Base-by-base conservation (phyloP, 2,888 invertebrate genomes). In the Rhagonycha fulva region DNA sequence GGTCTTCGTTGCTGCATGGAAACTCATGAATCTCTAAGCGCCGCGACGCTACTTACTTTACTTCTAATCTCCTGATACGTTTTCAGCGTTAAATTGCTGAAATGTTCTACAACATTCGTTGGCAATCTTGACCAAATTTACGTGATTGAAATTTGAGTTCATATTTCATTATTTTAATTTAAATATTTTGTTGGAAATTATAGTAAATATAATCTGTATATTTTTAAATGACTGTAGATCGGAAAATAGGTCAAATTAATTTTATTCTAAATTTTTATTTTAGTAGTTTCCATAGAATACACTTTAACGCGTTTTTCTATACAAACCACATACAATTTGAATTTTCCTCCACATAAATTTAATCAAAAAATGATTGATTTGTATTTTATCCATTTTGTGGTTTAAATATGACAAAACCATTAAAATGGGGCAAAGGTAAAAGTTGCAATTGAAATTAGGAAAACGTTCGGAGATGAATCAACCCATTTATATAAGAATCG, bases 21-120 rank as follows among this genome's bases (percentile, higher is more conserved):
- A 80, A 82, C 81, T 78, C 78, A 75, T 78, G 79, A 80, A 78
- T 79, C 81, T 79, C 75, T 68, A 72, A 76, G 75, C 80, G 79
- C 79, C 71, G 60, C 78, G 76, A 72, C 77, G 75, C 78, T 32
- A 70, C 75, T 72, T 70, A 60, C 72, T 24, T 28, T 61, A 62
- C 23, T 30, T 62, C 76, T 80, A 75, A 69, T 79, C 81, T 77
- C 81, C 80, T 79, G 80, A 77, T 81, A 81, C 78, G 26, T 28
- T 71, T 79, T 80, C 80, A 79, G 78, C 72, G 70, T 62, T 68
- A 79, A 80, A 79, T 79, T 78, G 79, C 80, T 73, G 79, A 81
- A 80, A 80, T 75, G 71, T 72, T 68, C 75, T 74, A 28, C 68
- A 72, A 70, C 71, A 72, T 71, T 75, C 69, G 72, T 62, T 26